Evolutionary conservation across 2,888 invertebrate genomes (phyloP).

Genomic region (Drosophila birchii): DNA sequence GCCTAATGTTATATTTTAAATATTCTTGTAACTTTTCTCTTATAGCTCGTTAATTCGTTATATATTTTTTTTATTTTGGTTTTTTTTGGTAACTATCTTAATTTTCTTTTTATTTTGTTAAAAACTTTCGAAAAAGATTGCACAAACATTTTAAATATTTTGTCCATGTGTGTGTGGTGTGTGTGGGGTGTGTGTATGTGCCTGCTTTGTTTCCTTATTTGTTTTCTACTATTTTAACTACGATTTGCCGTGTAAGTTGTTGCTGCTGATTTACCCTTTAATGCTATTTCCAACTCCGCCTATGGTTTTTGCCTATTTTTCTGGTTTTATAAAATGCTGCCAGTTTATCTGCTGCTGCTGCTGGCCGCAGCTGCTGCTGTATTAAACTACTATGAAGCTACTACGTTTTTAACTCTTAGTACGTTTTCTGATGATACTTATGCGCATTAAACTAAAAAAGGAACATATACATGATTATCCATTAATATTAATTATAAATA

Average conservation of each 20-base stretch:
- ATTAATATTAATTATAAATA: constrained; percentile 62
- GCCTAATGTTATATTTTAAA: constrained; percentile 48
- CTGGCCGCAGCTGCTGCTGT: constrained; percentile 38
- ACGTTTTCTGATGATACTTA: constrained; percentile 58
- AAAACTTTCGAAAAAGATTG: constrained; percentile 67
- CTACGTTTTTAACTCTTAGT: constrained; percentile 69
- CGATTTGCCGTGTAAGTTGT: constrained; percentile 28
- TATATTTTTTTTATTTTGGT: constrained; percentile 5
- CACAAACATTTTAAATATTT: constrained; percentile 73
- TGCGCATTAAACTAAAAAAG: constrained; percentile 80
- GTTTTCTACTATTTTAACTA: constrained; percentile 36
- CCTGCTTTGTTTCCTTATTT: constrained; percentile 13
- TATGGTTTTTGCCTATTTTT: constrained; percentile 31
- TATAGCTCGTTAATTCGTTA: constrained; percentile 26
- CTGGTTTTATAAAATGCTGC: constrained; percentile 36
- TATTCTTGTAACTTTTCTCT: constrained; percentile 26
- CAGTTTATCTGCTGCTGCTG: constrained; percentile 26
- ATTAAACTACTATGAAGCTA: constrained; percentile 73
- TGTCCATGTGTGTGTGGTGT: constrained; percentile 29
- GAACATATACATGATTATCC: constrained; percentile 80
- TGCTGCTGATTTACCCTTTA: constrained; percentile 32
- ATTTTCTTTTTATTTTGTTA: constrained; percentile 22
- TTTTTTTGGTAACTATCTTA: constrained; percentile 21
- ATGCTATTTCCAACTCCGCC: constrained; percentile 49
- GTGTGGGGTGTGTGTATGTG: constrained; percentile 28